Evolutionary conservation across 2,797 vertebrate genomes (phyloP).

Genomic region (Pempheris klunzingeri): DNA sequence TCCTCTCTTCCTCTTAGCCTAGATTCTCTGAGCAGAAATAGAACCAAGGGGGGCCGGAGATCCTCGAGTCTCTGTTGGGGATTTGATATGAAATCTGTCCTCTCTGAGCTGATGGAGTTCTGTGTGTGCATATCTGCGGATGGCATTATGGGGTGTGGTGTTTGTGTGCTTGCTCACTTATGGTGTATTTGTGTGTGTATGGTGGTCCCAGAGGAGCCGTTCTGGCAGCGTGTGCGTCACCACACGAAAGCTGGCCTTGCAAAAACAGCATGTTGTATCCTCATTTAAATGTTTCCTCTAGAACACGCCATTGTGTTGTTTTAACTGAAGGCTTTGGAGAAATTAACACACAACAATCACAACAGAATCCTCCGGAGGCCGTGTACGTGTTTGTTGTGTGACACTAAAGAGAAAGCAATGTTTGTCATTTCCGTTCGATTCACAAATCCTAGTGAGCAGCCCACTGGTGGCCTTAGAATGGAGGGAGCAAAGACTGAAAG

Average conservation of each 20-base stretch:
- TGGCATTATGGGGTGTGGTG: conserved; percentile 20
- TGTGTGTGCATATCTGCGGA: conserved; percentile 26
- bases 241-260: conserved; percentile 37
- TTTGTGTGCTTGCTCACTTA: conserved; percentile 17
- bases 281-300: conserved; percentile 41
- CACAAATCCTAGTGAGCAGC: conserved; percentile 9
- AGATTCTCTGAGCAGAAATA: conserved; percentile 85
- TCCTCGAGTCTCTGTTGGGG: conserved; percentile 72
- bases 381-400: neutral
- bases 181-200: conserved; percentile 44
- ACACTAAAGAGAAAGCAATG: neutral
- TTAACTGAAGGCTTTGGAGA: neutral
- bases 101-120: conserved; percentile 45
- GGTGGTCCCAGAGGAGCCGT: conserved; percentile 45
- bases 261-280: conserved; percentile 37
- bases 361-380: neutral
- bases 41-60: conserved; percentile 69
- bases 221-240: conserved; percentile 44
- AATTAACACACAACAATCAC: neutral
- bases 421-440: conserved; percentile 5
- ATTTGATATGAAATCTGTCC: conserved; percentile 78
- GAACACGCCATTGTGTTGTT: neutral
- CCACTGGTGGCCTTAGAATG: conserved; percentile 7
- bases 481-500: conserved; percentile 36
- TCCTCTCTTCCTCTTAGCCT: conserved; percentile 81